Percentiles rank a stretch among this genome's conserved stretches.
These are phyloP conservation scores for Hemicordylus capensis DNA, from an alignment of 2,113 vertebrate species.

Conservation along the genomic window DNA sequence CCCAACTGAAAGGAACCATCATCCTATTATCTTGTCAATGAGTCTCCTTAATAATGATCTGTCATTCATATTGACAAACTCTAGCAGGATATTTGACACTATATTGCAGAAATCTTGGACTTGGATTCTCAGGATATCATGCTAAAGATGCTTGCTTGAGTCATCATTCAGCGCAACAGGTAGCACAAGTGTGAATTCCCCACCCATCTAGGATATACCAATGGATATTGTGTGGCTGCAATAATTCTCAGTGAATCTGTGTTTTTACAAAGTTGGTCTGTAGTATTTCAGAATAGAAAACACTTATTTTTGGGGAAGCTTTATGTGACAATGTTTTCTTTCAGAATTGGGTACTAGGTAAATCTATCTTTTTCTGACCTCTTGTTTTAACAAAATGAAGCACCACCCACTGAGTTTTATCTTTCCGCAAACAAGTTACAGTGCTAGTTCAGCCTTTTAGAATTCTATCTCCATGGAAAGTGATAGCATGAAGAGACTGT, in stretches of 20 bases:
- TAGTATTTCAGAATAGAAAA: background rate
- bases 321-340: background rate
- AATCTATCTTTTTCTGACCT: accelerated
- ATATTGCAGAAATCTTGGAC: background rate
- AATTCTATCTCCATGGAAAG: background rate
- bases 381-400: background rate
- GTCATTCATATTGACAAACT: background rate
- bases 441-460: background rate
- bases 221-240: too few species aligned
- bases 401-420: too few species aligned
- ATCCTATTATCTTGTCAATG: background rate
- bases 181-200: too few species aligned
- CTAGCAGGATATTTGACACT: background rate
- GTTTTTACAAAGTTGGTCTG: background rate
- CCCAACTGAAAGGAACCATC: background rate
- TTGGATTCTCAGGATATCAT: background rate
- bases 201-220: too few species aligned
- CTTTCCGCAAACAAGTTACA: background rate
- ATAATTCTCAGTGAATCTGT: background rate
- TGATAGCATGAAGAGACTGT: background rate
- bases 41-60: background rate
- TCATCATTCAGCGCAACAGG: too few species aligned
- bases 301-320: background rate
- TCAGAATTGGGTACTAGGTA: background rate
- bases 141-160: background rate